These are phyloP conservation scores for Formicarius rufipectus DNA, from an alignment of 2,113 vertebrate species.

Conservation along the genomic window DNA sequence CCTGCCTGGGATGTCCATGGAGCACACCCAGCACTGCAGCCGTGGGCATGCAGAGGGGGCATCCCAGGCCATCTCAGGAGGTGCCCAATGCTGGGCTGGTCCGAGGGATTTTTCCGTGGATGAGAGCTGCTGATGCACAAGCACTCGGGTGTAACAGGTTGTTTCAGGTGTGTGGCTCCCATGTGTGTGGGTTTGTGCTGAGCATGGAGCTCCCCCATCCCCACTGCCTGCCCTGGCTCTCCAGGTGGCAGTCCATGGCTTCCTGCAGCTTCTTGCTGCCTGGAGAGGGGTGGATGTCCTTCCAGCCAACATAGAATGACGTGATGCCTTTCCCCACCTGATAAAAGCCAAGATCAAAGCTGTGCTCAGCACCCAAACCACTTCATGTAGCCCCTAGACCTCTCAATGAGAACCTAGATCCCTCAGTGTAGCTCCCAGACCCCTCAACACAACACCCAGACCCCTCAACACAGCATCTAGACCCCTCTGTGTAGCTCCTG, in stretches of 20 bases:
- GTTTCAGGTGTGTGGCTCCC: not conserved
- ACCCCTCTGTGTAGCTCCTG: rapidly evolving
- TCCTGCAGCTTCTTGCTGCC: not conserved
- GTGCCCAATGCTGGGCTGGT: rapidly evolving
- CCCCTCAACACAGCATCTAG: not conserved
- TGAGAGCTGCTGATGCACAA: not conserved
- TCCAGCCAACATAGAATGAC: not conserved
- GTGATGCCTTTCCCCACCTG: rapidly evolving
- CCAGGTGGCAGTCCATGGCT: not conserved
- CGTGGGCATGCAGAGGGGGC: rapidly evolving
- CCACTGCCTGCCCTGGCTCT: not conserved
- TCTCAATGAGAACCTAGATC: not conserved
- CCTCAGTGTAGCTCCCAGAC: not conserved
- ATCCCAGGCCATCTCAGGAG: not conserved
- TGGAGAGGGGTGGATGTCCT: not conserved
- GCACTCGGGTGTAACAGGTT: not conserved
- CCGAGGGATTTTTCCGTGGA: not conserved
- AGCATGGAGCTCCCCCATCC: rapidly evolving
- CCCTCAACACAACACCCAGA: not conserved
- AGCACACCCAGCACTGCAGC: rapidly evolving
- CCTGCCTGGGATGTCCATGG: rapidly evolving
- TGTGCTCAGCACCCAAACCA: not conserved
- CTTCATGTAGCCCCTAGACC: no score
- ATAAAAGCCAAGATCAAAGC: not conserved
- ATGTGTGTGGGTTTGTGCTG: not conserved